Percentiles rank a stretch among this genome's conserved stretches.
These are phyloP conservation scores for Nasua narica DNA, from an alignment of 2,797 vertebrate species.

Conservation along the genomic window DNA sequence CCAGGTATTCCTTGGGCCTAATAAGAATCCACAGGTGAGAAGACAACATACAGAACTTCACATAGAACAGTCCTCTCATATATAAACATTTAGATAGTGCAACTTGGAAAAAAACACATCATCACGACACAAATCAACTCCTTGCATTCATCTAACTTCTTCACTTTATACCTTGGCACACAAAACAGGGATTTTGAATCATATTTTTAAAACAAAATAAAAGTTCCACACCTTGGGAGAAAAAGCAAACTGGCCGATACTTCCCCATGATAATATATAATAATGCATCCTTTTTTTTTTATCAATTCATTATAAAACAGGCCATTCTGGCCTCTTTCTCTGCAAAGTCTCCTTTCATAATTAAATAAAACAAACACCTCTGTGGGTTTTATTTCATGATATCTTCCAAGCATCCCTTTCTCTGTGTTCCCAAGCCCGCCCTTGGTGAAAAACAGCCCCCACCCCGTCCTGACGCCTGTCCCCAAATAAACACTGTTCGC, in stretches of 20 bases:
- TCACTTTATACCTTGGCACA: constrained; percentile 94
- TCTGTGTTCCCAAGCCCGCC: background rate
- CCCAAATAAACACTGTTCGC: constrained; percentile 77
- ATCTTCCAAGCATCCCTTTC: constrained; percentile 72
- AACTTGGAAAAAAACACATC: constrained; percentile 90
- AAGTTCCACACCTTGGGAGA: constrained; percentile 79
- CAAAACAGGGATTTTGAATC: constrained; percentile 89
- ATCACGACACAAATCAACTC: constrained; percentile 87
- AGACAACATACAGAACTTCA: constrained; percentile 85
- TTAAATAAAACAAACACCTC: constrained; percentile 86
- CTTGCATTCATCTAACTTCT: constrained; percentile 86
- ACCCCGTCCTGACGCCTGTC: background rate
- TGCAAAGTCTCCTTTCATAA: constrained; percentile 82
- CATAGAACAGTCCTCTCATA: constrained; percentile 87
- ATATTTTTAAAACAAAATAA: constrained; percentile 73
- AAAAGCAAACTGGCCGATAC: constrained; percentile 83
- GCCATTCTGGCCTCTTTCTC: constrained; percentile 79
- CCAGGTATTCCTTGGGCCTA: constrained; percentile 84
- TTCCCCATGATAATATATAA: constrained; percentile 76
- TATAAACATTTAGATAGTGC: constrained; percentile 91
- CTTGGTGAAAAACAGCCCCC: background rate
- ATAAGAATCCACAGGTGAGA: constrained; percentile 85
- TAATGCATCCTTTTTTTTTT: constrained; percentile 75
- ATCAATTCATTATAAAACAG: constrained; percentile 79
- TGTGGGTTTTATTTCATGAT: constrained; percentile 77